Evolutionary conservation across 2,888 invertebrate genomes (phyloP).

Genomic region (Archips xylosteana): DNA sequence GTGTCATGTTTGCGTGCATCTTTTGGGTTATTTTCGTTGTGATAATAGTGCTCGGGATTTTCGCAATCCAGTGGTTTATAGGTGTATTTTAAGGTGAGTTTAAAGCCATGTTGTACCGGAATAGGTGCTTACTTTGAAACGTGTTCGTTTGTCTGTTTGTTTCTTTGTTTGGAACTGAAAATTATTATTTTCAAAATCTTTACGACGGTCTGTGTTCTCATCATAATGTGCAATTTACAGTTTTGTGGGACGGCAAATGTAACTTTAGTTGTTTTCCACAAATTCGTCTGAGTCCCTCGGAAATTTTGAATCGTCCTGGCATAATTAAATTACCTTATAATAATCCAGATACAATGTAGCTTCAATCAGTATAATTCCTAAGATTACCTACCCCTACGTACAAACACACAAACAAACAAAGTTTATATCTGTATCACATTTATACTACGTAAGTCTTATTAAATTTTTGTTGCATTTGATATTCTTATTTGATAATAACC

Average conservation of each 20-base stretch:
- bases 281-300: too few relatives aligned
- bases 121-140: background rate
- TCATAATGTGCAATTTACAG: too few relatives aligned
- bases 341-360: too few relatives aligned
- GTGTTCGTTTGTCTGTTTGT: background rate
- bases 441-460: too few relatives aligned
- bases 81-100: background rate
- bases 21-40: conserved; percentile 1
- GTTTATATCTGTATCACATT: background rate
- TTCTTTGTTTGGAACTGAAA: background rate
- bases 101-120: background rate
- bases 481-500: too few relatives aligned
- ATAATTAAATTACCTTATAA: too few relatives aligned
- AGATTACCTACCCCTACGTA: background rate
- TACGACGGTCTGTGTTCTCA: too few relatives aligned
- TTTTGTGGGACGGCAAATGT: too few relatives aligned
- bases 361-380: too few relatives aligned
- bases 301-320: too few relatives aligned
- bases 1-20: conserved; percentile 2
- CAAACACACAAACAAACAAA: conserved; percentile 4
- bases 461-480: too few relatives aligned
- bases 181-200: background rate
- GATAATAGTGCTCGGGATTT: background rate
- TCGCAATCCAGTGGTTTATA: background rate
- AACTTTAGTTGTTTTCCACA: too few relatives aligned